Conservation (phyloP, 2,888 invertebrate species). For the Leptopilina myrica region DNA sequence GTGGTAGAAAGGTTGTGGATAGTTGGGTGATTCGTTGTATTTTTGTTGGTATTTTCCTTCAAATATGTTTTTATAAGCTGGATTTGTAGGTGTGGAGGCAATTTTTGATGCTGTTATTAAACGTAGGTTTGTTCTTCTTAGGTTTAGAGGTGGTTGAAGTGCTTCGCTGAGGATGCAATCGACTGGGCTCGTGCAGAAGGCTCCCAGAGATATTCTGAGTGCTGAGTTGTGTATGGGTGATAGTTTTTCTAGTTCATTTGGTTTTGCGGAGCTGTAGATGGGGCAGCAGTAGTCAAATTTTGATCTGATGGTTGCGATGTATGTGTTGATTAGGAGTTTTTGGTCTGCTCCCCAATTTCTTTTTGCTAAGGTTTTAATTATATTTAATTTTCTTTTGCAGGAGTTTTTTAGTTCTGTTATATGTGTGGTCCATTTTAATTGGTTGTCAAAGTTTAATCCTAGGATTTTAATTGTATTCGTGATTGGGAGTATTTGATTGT, state of each 20-base stretch:
- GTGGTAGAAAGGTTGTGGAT: background rate
- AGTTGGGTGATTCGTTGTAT: background rate
- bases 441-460: slow-evolving; percentile 48
- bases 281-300: slow-evolving; percentile 31
- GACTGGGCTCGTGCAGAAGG: slow-evolving; percentile 41
- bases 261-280: slow-evolving; percentile 42
- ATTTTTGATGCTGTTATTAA: slow-evolving; percentile 29
- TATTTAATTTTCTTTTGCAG: slow-evolving; percentile 40
- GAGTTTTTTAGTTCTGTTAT: slow-evolving; percentile 45
- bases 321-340: slow-evolving; percentile 10
- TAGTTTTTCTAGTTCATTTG: slow-evolving; percentile 32
- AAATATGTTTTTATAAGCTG: background rate
- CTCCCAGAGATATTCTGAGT: slow-evolving; percentile 36
- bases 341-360: slow-evolving; percentile 39
- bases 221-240: slow-evolving; percentile 41
- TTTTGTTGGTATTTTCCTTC: background rate
- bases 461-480: slow-evolving; percentile 46
- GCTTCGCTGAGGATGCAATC: slow-evolving; percentile 32
- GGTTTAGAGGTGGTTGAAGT: background rate
- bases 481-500: slow-evolving; percentile 2
- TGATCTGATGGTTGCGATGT: slow-evolving; percentile 14
- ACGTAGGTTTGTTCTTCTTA: slow-evolving; percentile 4
- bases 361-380: slow-evolving; percentile 42
- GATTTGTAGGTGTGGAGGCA: slow-evolving; percentile 15
- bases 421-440: slow-evolving; percentile 47